A percentile compares a stretch with the other conserved stretches of the same genome.
These are phyloP conservation scores for Apis cerana DNA, from an alignment of 1,140 invertebrate species.

Conservation along the genomic window DNA sequence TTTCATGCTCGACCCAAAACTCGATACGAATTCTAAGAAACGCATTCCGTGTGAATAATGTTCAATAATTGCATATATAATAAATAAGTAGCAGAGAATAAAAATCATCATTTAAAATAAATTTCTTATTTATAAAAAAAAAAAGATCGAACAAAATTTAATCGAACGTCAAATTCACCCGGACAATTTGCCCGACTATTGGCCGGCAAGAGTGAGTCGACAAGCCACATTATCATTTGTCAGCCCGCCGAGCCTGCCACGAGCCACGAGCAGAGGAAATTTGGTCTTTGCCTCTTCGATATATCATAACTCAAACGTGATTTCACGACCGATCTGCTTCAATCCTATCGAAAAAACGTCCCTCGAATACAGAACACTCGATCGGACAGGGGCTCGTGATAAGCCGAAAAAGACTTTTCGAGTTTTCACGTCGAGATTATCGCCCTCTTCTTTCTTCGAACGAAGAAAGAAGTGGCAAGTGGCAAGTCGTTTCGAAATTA, in stretches of 20 bases:
- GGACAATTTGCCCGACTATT: not conserved
- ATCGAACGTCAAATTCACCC: not conserved
- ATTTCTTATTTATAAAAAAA: no score
- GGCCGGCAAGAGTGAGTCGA: not conserved
- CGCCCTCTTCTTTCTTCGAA: no score
- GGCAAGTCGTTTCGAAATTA: not conserved
- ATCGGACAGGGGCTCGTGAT: not conserved
- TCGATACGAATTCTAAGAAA: no score
- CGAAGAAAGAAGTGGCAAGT: no score
- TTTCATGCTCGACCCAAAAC: no score
- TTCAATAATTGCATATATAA: no score
- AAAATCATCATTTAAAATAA: no score
- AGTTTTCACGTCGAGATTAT: conserved; percentile 5
- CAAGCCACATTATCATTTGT: not conserved
- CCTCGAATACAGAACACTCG: not conserved
- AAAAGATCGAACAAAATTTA: not conserved
- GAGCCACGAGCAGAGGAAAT: not conserved
- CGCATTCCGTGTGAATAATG: no score
- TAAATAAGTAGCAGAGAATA: no score
- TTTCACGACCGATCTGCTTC: not conserved
- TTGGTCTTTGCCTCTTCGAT: conserved; percentile 3
- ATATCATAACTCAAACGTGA: conserved; percentile 10
- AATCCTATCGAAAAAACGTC: conserved; percentile 3
- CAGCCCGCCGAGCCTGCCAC: not conserved
- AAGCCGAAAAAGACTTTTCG: conserved; percentile 23